Evolutionary conservation across 2,113 vertebrate genomes (phyloP), one percentile per base, ranked within the genome.

Genomic region (Podilymbus podiceps): DNA sequence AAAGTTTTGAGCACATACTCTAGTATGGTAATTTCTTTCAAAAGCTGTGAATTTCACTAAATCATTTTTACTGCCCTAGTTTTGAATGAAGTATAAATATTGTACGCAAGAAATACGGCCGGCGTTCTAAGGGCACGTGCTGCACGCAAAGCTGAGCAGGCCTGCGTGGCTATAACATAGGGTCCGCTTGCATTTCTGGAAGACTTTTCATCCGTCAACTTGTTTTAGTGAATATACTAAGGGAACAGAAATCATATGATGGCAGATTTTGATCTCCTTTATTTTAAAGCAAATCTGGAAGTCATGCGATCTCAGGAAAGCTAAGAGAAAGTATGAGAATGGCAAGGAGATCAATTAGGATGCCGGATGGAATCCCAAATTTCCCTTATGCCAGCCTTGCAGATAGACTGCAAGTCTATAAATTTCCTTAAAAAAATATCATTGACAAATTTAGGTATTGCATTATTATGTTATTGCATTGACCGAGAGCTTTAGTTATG

Each of bases 271-370:
- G 44, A 60, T 55, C 72, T 66, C 71, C 62, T 47, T 80, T 21
- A 35, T 74, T 91, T 93, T 14, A 24, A 44, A 68, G 60, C 33
- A 67, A 92, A 88, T 28, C 63, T 66, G 47, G 62, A 72, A 76
- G 49, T 53, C 56, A 40, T 3, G 5, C 23, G 47, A 78, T 40
- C 81, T 87, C 24, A 46, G 59, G 69, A 82, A 89, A 91, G 49
- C 33, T 12, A 30, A 0, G 0, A 13, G 42, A 27, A 0, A 1
- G 12, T 6, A 22, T 2, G 56, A 71, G 38, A 50, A 22, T 9
- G 21, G 38, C 53, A 42, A 86, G 25, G 63, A 80, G 47, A 68
- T 58, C 56, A 53, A 23, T 31, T 17, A 52, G 31, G 40, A 21
- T 84, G 12, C 46, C 60, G 40, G 55, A 68, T 17, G 42, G 76